Percentiles rank a stretch among this genome's conserved stretches.
Conservation (phyloP, 2,113 vertebrate genomes). For the Petrocephalus microphthalmus region DNA sequence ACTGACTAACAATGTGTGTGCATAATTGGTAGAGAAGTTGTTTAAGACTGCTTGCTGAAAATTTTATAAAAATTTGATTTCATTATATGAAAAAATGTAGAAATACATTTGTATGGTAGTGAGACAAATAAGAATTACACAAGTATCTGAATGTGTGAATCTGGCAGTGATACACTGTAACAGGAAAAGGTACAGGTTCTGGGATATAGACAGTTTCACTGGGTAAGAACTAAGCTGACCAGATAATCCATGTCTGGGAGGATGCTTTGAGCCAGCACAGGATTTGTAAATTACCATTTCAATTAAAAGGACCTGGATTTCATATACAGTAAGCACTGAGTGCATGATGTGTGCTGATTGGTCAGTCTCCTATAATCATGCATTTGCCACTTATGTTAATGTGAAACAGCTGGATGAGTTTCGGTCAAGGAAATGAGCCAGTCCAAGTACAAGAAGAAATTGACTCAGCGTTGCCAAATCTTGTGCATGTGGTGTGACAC, state of each 20-base stretch:
- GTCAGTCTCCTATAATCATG: background rate
- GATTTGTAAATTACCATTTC: background rate
- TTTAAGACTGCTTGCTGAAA: background rate
- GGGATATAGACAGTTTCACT: background rate
- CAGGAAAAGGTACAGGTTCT: background rate
- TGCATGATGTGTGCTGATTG: background rate
- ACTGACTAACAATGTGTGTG: background rate
- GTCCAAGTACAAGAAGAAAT: background rate
- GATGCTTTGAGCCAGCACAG: background rate
- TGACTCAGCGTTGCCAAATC: no score
- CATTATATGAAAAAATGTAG: background rate
- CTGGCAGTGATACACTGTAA: background rate
- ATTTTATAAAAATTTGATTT: background rate
- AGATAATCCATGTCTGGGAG: background rate
- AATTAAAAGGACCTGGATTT: background rate
- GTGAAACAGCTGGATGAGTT: background rate
- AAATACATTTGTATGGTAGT: background rate
- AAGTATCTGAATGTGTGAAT: background rate
- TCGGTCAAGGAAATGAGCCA: background rate
- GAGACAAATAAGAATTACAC: background rate
- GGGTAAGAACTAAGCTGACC: background rate
- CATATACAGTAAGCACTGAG: background rate
- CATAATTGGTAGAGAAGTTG: background rate
- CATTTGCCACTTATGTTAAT: background rate
- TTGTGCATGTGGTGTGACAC: no score